phyloP scores from a whole-genome alignment of 2,797 vertebrate species.

The Pipistrellus pipistrellus region DNA sequence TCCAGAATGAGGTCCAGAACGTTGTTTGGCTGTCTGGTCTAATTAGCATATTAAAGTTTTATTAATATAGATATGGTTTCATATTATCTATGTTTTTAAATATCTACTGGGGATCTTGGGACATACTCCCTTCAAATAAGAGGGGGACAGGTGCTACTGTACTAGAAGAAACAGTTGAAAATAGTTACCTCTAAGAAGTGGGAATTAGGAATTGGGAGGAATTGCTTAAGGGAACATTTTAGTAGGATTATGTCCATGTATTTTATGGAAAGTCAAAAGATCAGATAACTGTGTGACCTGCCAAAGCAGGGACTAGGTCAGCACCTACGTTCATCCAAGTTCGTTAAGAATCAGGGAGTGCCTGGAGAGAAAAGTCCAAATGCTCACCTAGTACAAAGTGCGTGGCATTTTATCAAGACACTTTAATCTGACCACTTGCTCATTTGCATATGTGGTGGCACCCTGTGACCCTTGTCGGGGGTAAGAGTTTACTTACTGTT shows the following conservation, averaged over 20 bases:
- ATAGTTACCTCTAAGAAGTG: background rate
- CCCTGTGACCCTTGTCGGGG: background rate
- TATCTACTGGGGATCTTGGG: background rate
- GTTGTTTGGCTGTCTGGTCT: too few species aligned
- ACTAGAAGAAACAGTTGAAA: background rate
- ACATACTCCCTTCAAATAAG: background rate
- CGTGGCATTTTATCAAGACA: background rate
- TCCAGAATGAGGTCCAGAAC: too few species aligned
- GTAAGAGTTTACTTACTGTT: background rate
- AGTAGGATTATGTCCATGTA: background rate
- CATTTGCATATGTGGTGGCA: background rate
- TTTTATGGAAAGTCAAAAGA: background rate
- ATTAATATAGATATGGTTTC: background rate
- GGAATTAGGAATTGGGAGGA: background rate
- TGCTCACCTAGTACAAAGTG: background rate
- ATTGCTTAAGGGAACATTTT: background rate
- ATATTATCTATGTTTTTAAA: background rate
- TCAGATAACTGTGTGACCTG: background rate
- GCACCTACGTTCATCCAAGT: background rate
- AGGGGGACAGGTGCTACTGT: rapidly evolving
- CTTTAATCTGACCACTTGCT: background rate
- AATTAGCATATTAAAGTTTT: too few species aligned
- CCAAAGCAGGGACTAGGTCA: background rate
- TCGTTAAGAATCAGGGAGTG: background rate
- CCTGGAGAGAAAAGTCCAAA: background rate